These are phyloP conservation scores for Cacoxenus indagator DNA, from an alignment of 2,888 invertebrate species.

Conservation along the genomic window DNA sequence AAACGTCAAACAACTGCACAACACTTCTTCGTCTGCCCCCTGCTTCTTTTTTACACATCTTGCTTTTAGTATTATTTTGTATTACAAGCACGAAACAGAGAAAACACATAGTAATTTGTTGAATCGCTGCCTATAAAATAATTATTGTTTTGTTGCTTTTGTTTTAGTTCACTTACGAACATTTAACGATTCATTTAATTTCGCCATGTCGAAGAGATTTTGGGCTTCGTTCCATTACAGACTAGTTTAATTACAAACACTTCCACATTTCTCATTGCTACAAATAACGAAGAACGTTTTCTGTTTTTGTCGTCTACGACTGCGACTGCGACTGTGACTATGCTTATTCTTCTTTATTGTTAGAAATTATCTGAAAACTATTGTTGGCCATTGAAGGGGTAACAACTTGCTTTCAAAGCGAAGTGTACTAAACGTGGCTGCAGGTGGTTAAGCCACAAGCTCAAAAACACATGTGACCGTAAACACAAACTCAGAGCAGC, in stretches of 20 bases:
- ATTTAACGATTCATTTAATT: not conserved
- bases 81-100: not conserved
- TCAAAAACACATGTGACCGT: too few relatives aligned
- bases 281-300: not conserved
- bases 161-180: not conserved
- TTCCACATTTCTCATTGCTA: not conserved
- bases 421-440: too few relatives aligned
- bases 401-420: too few relatives aligned
- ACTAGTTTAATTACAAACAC: not conserved
- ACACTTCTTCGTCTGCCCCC: too few relatives aligned
- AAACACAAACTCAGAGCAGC: too few relatives aligned
- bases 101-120: not conserved
- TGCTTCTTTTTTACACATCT: not conserved
- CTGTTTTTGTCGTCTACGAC: not conserved
- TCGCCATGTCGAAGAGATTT: not conserved
- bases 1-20: too few relatives aligned
- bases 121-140: not conserved
- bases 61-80: not conserved
- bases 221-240: not conserved
- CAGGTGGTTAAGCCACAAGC: too few relatives aligned
- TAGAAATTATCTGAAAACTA: too few relatives aligned
- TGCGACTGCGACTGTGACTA: not conserved
- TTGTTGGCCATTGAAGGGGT: too few relatives aligned
- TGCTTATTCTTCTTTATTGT: not conserved
- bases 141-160: not conserved